phyloP scores from a whole-genome alignment of 2,113 vertebrate species.

The Tauraco erythrolophus region DNA sequence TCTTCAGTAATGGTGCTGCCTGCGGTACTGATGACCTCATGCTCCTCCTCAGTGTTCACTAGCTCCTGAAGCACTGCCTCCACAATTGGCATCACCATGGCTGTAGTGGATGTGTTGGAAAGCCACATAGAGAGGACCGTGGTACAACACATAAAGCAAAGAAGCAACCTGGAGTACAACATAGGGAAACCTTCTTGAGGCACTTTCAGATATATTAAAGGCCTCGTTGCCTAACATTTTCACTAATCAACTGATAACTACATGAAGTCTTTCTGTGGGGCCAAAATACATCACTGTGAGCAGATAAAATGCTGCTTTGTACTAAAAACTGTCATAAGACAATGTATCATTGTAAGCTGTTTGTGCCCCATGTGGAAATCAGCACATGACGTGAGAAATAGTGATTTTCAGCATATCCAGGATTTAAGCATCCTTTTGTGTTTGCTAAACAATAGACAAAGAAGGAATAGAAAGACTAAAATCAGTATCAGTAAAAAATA shows the following conservation, averaged over 20 bases:
- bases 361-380: background rate
- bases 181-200: background rate
- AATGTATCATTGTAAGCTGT: rapidly evolving
- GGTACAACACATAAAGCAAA: slow-evolving; percentile 98
- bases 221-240: background rate
- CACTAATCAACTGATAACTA: background rate
- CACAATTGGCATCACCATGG: slow-evolving; percentile 99
- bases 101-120: slow-evolving; percentile 97
- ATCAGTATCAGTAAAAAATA: background rate
- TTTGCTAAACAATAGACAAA: background rate
- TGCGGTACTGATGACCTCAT: slow-evolving; percentile 67
- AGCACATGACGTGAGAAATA: background rate
- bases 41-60: slow-evolving; percentile 85
- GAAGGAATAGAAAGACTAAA: background rate
- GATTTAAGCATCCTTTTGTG: background rate
- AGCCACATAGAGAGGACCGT: slow-evolving; percentile 98
- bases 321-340: background rate
- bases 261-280: background rate
- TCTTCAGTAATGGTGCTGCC: slow-evolving; percentile 65
- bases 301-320: background rate
- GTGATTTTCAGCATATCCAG: background rate
- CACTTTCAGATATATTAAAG: background rate
- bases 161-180: slow-evolving; percentile 85
- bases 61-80: slow-evolving; percentile 97
- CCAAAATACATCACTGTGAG: background rate